phyloP scores from a whole-genome alignment of 2,888 invertebrate genomes.

The Cataglyphis livida region DNA sequence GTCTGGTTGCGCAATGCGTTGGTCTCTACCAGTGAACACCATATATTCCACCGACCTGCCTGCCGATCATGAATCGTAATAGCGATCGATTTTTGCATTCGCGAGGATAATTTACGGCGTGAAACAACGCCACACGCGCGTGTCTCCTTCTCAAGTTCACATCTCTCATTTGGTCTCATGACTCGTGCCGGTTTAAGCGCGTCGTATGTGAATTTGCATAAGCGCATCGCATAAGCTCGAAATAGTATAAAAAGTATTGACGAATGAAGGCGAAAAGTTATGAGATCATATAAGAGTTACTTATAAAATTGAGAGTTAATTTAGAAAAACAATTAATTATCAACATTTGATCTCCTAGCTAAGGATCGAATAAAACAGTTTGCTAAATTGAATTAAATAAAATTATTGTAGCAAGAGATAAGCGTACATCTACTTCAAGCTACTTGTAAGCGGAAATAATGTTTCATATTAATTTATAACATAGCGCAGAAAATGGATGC shows the following conservation, averaged over 20 bases:
- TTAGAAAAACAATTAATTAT: neutral
- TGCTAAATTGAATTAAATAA: slow-evolving; percentile 1
- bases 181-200: slow-evolving; percentile 17
- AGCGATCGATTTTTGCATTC: slow-evolving; percentile 62
- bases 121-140: slow-evolving; percentile 24
- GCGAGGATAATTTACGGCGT: slow-evolving; percentile 65
- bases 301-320: neutral
- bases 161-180: neutral
- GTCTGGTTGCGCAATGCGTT: slow-evolving; percentile 62
- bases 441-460: neutral
- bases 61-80: slow-evolving; percentile 30
- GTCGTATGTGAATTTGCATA: slow-evolving; percentile 39
- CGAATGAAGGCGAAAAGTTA: slow-evolving; percentile 27
- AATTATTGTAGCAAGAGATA: neutral
- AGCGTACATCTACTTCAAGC: neutral
- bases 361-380: neutral
- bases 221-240: slow-evolving; percentile 11
- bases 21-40: slow-evolving; percentile 46
- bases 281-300: slow-evolving; percentile 17
- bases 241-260: slow-evolving; percentile 25
- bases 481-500: neutral
- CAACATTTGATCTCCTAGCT: neutral
- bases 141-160: slow-evolving; percentile 16
- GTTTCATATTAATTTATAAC: neutral
- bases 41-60: slow-evolving; percentile 60